A percentile compares a stretch with the other conserved stretches of the same genome.
These are phyloP conservation scores for Gambusia affinis DNA, from an alignment of 2,113 vertebrate species.

Conservation along the genomic window DNA sequence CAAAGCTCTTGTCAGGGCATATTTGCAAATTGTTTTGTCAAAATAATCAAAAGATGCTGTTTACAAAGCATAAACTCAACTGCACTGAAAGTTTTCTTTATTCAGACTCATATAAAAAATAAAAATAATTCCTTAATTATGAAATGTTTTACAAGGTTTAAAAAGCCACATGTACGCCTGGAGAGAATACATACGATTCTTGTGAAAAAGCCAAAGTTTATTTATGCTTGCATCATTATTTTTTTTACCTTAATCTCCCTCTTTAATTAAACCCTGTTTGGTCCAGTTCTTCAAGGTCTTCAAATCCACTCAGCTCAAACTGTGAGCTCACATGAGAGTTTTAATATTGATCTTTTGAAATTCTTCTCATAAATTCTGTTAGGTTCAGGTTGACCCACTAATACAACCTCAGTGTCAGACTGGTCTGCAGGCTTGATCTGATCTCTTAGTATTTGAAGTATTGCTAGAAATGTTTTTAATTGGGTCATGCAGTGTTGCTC, in stretches of 20 bases:
- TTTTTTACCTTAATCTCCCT: slow-evolving; percentile 28
- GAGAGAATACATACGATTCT: not conserved
- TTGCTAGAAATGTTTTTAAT: slow-evolving; percentile 16
- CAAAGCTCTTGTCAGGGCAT: not conserved
- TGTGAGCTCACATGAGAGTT: slow-evolving; percentile 59
- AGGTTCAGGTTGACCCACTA: slow-evolving; percentile 14
- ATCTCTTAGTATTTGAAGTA: slow-evolving; percentile 17
- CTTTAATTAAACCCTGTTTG: slow-evolving; percentile 48
- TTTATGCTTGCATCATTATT: slow-evolving; percentile 46
- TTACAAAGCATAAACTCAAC: not conserved
- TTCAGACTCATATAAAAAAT: not conserved
- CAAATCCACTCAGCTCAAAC: slow-evolving; percentile 64
- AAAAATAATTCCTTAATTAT: not conserved
- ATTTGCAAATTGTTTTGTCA: not conserved
- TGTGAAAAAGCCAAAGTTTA: not conserved
- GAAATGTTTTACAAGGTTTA: not conserved
- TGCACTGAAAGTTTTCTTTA: not conserved
- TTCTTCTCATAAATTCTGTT: slow-evolving; percentile 62
- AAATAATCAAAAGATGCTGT: not conserved
- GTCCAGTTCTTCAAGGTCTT: slow-evolving; percentile 54
- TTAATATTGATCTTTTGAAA: slow-evolving; percentile 64
- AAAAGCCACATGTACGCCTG: not conserved
- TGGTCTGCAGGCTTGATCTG: slow-evolving; percentile 16
- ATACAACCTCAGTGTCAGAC: slow-evolving; percentile 26
- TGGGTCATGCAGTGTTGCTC: slow-evolving; percentile 7